These are phyloP conservation scores for Okapia johnstoni DNA, from an alignment of 2,113 vertebrate genomes.

Conservation along the genomic window DNA sequence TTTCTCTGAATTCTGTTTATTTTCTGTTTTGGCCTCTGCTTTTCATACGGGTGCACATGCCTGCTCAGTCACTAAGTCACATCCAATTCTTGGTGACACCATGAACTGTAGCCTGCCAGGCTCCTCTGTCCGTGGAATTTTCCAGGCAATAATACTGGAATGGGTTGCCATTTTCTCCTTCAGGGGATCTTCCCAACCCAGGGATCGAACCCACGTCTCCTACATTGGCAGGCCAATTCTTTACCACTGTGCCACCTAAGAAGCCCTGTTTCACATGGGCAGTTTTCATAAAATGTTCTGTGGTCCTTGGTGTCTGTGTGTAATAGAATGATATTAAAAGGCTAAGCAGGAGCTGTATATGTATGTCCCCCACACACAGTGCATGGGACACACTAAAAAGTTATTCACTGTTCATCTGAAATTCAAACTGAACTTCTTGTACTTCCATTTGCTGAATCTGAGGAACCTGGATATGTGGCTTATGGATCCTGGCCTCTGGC, in stretches of 20 bases:
- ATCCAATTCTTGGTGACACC: neutral
- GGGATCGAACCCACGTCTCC: accelerated
- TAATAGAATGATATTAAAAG: neutral
- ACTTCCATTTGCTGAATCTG: neutral
- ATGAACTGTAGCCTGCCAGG: neutral
- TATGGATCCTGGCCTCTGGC: neutral
- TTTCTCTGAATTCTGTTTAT: neutral
- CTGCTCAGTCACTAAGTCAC: neutral
- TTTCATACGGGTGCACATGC: neutral
- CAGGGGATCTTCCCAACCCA: neutral
- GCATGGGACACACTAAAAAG: neutral
- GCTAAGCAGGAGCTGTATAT: neutral
- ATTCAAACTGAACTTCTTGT: neutral
- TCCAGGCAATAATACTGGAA: neutral
- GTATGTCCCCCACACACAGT: neutral
- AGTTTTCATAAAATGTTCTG: neutral
- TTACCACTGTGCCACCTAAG: neutral
- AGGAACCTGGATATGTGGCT: neutral
- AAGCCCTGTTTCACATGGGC: neutral
- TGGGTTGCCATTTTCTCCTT: neutral
- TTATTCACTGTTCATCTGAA: neutral
- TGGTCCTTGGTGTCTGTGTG: neutral
- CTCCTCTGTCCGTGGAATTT: neutral
- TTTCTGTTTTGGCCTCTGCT: neutral
- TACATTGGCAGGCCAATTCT: neutral